phyloP scores from a whole-genome alignment of 2,888 invertebrate species.

The Anthoptus insignis region DNA sequence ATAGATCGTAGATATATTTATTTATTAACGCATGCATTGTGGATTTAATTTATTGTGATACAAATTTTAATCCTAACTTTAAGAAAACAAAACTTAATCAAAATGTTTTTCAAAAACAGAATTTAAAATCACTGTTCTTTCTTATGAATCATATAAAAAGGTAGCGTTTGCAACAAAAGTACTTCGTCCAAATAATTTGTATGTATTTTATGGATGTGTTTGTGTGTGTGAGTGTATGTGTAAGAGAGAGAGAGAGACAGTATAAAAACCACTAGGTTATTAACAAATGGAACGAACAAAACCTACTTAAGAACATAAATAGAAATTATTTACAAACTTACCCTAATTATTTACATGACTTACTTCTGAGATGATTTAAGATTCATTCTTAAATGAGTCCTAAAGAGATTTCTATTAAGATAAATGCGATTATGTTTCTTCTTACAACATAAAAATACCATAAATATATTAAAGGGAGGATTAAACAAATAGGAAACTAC shows the following conservation, averaged over 20 bases:
- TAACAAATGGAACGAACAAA: constrained; percentile 45
- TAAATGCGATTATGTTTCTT: constrained; percentile 39
- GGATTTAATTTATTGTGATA: too few relatives aligned
- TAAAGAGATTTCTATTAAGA: constrained; percentile 28
- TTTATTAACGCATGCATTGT: too few relatives aligned
- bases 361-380: constrained; percentile 43
- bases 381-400: constrained; percentile 15
- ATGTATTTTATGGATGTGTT: not conserved
- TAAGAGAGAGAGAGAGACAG: too few relatives aligned
- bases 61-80: too few relatives aligned
- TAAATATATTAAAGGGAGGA: too few relatives aligned
- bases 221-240: not conserved
- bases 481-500: too few relatives aligned
- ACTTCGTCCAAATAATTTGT: not conserved
- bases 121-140: too few relatives aligned
- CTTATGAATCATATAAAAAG: too few relatives aligned
- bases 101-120: too few relatives aligned
- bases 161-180: constrained; percentile 36
- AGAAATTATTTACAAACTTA: constrained; percentile 62
- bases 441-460: constrained; percentile 35
- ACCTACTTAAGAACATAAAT: constrained; percentile 44
- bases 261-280: too few relatives aligned
- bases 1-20: too few relatives aligned
- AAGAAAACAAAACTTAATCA: too few relatives aligned
- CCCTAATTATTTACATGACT: constrained; percentile 59